A percentile compares a stretch with the other conserved stretches of the same genome.
These are phyloP conservation scores for Drosophila seguyi DNA, from an alignment of 1,140 invertebrate genomes.

Conservation along the genomic window DNA sequence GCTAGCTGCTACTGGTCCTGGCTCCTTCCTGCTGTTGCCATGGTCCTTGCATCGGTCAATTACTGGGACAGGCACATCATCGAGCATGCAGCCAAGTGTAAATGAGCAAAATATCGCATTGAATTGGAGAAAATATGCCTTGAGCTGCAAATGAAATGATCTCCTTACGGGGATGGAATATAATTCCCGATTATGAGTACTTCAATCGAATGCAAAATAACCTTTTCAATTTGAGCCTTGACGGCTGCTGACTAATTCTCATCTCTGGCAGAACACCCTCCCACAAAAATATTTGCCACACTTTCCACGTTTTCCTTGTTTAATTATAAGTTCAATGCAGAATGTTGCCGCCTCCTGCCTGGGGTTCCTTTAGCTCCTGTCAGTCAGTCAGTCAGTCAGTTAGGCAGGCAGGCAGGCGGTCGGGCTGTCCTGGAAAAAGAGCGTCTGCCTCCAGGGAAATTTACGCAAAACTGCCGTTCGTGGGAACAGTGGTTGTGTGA, in stretches of 20 bases:
- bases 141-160: conserved; percentile 60
- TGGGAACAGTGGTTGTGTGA: conserved; percentile 21
- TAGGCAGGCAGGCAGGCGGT: conserved; percentile 2
- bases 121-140: conserved; percentile 72
- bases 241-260: conserved; percentile 29
- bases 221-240: conserved; percentile 72
- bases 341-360: conserved; percentile 50
- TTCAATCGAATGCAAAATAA: conserved; percentile 78
- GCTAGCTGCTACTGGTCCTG: background rate
- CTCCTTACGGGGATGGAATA: conserved; percentile 26
- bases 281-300: conserved; percentile 67
- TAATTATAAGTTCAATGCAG: conserved; percentile 75
- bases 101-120: conserved; percentile 78
- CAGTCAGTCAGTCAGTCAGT: conserved; percentile 30
- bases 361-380: conserved; percentile 27
- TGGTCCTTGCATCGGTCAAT: conserved; percentile 57
- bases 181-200: conserved; percentile 47
- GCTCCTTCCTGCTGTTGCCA: conserved; percentile 18
- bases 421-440: conserved; percentile 32
- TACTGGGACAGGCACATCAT: conserved; percentile 36
- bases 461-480: conserved; percentile 48
- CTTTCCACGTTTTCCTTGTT: conserved; percentile 78
- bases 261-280: conserved; percentile 10
- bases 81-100: conserved; percentile 71
- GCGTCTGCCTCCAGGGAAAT: conserved; percentile 69